phyloP scores from a whole-genome alignment of 2,888 invertebrate species.

The Taphrorychus bicolor region DNA sequence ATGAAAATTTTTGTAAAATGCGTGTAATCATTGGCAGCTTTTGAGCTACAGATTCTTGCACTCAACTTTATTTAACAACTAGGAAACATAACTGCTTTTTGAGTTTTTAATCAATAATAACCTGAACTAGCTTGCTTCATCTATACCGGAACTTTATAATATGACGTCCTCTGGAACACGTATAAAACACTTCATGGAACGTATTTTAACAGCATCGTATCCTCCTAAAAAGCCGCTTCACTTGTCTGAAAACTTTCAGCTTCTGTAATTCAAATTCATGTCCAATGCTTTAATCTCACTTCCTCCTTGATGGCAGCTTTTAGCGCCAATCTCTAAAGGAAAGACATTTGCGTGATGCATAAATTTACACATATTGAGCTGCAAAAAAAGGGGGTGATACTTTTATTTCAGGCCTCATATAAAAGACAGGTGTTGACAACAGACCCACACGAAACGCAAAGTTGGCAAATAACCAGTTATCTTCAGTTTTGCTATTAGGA shows the following conservation, averaged over 20 bases:
- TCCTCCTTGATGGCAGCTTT: conserved; percentile 37
- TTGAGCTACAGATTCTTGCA: too few species aligned
- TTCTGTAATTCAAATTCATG: conserved; percentile 23
- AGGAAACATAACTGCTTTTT: too few species aligned
- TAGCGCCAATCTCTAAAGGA: conserved; percentile 42
- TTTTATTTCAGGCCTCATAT: not conserved
- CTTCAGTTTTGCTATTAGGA: too few species aligned
- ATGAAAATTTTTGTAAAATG: too few species aligned
- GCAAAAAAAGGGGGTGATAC: conserved; percentile 6
- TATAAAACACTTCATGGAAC: not conserved
- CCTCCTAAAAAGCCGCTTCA: not conserved
- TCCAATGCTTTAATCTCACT: conserved; percentile 31
- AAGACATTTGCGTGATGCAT: conserved; percentile 41
- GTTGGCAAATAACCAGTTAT: too few species aligned
- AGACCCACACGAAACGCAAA: too few species aligned
- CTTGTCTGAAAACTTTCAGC: not conserved
- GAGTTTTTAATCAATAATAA: too few species aligned
- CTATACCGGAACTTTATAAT: not conserved
- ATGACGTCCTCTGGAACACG: not conserved
- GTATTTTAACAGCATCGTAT: not conserved
- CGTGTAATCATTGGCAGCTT: too few species aligned
- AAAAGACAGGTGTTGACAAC: too few species aligned
- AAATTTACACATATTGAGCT: conserved; percentile 44
- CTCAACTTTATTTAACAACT: too few species aligned
- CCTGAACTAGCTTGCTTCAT: too few species aligned